Evolutionary conservation across 2,797 vertebrate species (phyloP).

Genomic region (Mustela erminea): DNA sequence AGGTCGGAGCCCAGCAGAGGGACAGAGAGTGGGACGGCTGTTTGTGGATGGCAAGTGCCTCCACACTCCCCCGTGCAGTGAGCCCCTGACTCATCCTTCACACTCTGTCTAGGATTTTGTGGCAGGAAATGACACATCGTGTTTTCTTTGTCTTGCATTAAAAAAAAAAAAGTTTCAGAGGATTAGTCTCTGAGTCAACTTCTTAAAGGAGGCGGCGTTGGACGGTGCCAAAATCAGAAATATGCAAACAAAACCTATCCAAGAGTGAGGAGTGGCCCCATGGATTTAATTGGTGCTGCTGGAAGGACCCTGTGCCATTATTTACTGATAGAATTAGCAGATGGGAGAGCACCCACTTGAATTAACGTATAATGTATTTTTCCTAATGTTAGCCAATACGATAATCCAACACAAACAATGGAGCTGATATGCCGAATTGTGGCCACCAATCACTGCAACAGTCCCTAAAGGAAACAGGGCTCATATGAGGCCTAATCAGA

Average conservation of each 20-base stretch:
- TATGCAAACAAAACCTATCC: neutral
- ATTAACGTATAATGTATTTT: constrained; percentile 24
- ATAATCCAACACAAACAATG: constrained; percentile 67
- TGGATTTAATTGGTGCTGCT: neutral
- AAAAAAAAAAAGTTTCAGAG: neutral
- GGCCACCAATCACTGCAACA: neutral
- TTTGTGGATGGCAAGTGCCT: neutral
- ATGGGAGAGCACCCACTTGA: neutral
- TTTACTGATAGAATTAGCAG: constrained; percentile 69
- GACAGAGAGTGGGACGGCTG: too few species aligned
- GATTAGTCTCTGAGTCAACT: neutral
- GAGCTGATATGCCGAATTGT: neutral
- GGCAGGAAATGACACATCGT: neutral
- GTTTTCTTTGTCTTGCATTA: neutral
- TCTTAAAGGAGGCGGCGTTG: neutral
- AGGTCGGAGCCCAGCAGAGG: neutral
- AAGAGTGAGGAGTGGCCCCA: neutral
- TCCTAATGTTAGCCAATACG: constrained; percentile 69
- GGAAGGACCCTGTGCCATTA: neutral
- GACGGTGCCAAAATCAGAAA: neutral
- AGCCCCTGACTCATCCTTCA: neutral
- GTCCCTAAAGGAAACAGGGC: neutral
- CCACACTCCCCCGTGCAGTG: neutral
- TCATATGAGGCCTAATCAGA: neutral
- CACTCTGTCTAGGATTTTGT: neutral